These are phyloP conservation scores for Manacus vitellinus DNA, from an alignment of 2,113 vertebrate species.

Conservation along the genomic window DNA sequence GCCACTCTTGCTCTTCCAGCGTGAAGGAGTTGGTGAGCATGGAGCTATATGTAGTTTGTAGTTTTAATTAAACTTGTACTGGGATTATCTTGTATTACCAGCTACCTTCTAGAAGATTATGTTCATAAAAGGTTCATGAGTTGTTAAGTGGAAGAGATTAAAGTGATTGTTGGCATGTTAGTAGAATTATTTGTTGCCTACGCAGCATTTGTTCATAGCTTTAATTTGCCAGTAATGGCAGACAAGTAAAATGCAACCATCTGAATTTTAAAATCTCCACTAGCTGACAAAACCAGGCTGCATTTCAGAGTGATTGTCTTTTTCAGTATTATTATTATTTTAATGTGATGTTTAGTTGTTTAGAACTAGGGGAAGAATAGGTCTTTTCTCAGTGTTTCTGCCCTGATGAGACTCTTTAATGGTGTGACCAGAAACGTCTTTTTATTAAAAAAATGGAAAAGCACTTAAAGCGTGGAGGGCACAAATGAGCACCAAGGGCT, in stretches of 20 bases:
- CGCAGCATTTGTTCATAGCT: conserved; percentile 23
- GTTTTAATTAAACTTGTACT: conserved; percentile 69
- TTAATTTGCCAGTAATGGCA: conserved; percentile 49
- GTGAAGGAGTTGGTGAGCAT: conserved; percentile 19
- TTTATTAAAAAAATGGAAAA: not conserved
- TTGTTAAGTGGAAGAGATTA: conserved; percentile 62
- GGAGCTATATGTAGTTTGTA: conserved; percentile 36
- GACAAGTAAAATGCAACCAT: conserved; percentile 15
- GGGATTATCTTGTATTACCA: conserved; percentile 64
- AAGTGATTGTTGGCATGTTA: conserved; percentile 41
- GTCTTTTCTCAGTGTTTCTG: not conserved
- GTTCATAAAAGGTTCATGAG: conserved; percentile 60
- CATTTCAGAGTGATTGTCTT: not conserved
- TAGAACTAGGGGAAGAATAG: not conserved
- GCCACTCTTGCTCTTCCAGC: conserved; percentile 30
- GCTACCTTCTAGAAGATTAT: conserved; percentile 54
- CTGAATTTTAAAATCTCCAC: not conserved
- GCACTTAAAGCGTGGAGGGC: not conserved
- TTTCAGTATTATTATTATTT: not conserved
- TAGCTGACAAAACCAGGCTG: not conserved
- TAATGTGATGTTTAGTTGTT: not conserved
- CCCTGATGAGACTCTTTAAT: not conserved
- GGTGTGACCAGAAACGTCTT: not conserved
- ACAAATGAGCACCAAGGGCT: not conserved
- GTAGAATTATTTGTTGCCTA: conserved; percentile 47